These are phyloP conservation scores for Holothuria scabra DNA, from an alignment of 53 echinoderm and acorn worm species.

Conservation along the genomic window DNA sequence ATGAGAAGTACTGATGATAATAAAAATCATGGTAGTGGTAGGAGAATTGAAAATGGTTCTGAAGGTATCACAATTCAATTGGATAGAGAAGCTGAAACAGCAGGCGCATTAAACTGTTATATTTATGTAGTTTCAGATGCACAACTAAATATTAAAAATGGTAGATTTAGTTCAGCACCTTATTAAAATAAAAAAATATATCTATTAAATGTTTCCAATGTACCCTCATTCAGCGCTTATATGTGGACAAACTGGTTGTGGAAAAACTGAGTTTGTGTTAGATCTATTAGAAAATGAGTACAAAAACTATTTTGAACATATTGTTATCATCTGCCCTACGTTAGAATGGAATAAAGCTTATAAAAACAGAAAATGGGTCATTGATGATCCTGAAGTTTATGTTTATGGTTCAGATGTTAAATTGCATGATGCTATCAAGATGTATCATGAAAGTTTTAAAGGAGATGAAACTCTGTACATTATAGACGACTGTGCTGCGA, in stretches of 20 bases:
- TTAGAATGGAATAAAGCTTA: no score
- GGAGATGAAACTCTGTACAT: background rate
- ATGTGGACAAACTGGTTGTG: background rate
- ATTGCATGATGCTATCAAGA: background rate
- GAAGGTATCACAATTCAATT: background rate
- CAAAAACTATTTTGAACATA: background rate
- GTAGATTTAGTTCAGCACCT: no score
- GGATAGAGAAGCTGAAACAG: no score
- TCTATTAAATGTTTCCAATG: background rate
- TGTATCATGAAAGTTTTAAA: no score
- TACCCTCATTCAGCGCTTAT: background rate
- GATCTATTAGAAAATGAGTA: slow-evolving; percentile 9
- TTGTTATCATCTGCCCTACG: no score
- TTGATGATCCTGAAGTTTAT: background rate
- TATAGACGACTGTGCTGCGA: no score
- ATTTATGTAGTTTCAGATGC: no score
- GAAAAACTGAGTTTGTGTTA: background rate
- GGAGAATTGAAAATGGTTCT: no score
- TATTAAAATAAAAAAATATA: no score
- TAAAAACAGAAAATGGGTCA: background rate
- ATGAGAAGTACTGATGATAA: background rate
- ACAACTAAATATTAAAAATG: no score
- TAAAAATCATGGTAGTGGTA: no score
- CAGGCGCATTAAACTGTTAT: no score
- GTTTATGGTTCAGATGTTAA: background rate